These are phyloP conservation scores for Drosophila anomelani DNA, from an alignment of 2,888 invertebrate genomes.

Conservation along the genomic window DNA sequence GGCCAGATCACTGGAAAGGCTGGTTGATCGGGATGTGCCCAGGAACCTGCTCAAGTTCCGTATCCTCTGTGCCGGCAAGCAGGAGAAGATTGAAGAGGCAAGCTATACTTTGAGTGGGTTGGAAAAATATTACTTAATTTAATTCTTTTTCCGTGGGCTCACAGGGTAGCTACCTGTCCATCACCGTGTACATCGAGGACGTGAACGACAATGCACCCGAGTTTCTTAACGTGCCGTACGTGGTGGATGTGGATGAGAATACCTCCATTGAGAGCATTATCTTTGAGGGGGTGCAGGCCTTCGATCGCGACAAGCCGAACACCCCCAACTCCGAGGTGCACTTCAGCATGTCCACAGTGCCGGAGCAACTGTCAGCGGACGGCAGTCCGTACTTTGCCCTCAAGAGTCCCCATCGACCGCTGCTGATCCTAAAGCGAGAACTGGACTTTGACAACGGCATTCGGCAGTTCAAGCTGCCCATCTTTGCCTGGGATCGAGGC, in stretches of 20 bases:
- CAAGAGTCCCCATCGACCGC: constrained; percentile 92
- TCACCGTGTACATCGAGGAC: constrained; percentile 95
- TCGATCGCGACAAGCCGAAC: constrained; percentile 94
- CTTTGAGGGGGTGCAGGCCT: constrained; percentile 92
- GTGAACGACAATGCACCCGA: constrained; percentile 93
- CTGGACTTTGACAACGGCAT: constrained; percentile 93
- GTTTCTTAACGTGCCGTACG: constrained; percentile 92
- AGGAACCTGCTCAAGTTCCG: constrained; percentile 93
- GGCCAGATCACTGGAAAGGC: constrained; percentile 90
- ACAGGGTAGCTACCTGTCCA: constrained; percentile 92
- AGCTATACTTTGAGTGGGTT: not conserved
- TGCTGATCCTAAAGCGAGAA: constrained; percentile 89
- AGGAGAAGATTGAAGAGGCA: constrained; percentile 82
- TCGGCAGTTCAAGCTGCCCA: constrained; percentile 89
- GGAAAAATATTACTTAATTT: not conserved
- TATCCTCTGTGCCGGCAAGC: constrained; percentile 87
- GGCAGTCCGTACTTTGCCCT: constrained; percentile 87
- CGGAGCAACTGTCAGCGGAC: constrained; percentile 79
- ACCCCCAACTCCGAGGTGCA: constrained; percentile 95
- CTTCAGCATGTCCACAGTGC: constrained; percentile 90
- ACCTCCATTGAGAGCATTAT: constrained; percentile 91
- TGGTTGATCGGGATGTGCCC: constrained; percentile 92
- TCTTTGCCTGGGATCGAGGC: constrained; percentile 93
- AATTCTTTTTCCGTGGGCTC: not conserved
- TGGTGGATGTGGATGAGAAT: constrained; percentile 91